Conservation (phyloP, 2,113 vertebrate genomes). For the Triplophysa rosa region DNA sequence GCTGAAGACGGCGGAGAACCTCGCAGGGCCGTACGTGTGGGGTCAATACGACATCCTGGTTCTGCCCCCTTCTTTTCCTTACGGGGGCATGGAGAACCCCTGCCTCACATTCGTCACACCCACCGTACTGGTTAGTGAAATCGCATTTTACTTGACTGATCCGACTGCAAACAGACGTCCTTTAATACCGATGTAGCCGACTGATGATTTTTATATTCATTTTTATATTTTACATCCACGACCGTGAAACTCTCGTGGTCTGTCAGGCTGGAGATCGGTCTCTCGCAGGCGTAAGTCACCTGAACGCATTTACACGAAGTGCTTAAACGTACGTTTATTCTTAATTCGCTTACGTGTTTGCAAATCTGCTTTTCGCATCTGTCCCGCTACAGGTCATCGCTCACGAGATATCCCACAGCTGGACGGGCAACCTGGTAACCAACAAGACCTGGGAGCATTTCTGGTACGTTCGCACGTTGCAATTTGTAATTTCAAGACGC, state of each 20-base stretch:
- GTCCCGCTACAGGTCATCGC: conserved; percentile 84
- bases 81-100: conserved; percentile 97
- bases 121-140: conserved; percentile 83
- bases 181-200: too few species aligned
- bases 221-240: too few species aligned
- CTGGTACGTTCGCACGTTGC: conserved; percentile 76
- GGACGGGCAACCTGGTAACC: conserved; percentile 97
- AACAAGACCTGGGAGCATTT: conserved; percentile 98
- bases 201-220: too few species aligned
- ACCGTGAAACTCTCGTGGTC: conserved; percentile 33
- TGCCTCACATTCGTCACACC: conserved; percentile 96
- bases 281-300: conserved; percentile 88
- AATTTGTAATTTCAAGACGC: not conserved
- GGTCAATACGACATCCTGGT: conserved; percentile 93
- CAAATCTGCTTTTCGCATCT: not conserved
- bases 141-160: not conserved
- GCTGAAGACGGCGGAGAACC: conserved; percentile 88
- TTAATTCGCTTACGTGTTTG: not conserved
- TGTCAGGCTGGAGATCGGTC: conserved; percentile 91
- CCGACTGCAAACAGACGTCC: not conserved
- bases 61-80: conserved; percentile 94
- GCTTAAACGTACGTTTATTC: not conserved
- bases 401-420: conserved; percentile 98
- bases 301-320: not conserved
- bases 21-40: conserved; percentile 94